These are phyloP conservation scores for Auanema freiburgensis DNA, from an alignment of 2,888 invertebrate genomes.

Conservation along the genomic window DNA sequence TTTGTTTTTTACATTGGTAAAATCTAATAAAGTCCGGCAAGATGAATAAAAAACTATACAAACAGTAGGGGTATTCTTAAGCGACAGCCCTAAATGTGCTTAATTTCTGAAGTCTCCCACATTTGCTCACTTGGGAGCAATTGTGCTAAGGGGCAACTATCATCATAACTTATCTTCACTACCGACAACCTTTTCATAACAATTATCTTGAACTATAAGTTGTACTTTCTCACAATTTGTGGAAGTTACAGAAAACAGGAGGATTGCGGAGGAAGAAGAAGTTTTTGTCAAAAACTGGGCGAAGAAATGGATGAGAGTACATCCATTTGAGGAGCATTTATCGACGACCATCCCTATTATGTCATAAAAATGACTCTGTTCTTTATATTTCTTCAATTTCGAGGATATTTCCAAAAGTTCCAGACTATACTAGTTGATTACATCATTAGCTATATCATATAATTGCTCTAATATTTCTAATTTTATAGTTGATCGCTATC, in stretches of 20 bases:
- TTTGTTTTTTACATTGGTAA: too few relatives aligned
- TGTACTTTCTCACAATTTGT: slow-evolving; percentile 17
- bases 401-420: background rate
- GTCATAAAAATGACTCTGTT: background rate
- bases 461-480: too few relatives aligned
- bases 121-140: too few relatives aligned
- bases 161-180: background rate
- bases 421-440: too few relatives aligned
- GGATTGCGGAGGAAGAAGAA: background rate
- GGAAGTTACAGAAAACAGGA: background rate
- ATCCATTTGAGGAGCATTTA: background rate
- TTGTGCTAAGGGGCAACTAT: too few relatives aligned
- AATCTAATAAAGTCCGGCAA: too few relatives aligned
- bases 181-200: slow-evolving; percentile 14
- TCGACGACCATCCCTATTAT: slow-evolving; percentile 1
- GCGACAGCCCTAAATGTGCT: too few relatives aligned
- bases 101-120: too few relatives aligned
- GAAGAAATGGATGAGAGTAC: background rate
- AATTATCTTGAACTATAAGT: slow-evolving; percentile 13
- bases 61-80: too few relatives aligned
- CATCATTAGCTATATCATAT: too few relatives aligned
- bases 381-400: slow-evolving; percentile 2
- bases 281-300: background rate
- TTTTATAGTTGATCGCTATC: too few relatives aligned
- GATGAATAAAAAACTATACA: too few relatives aligned